Percentiles rank a stretch among this genome's conserved stretches.
Conservation (phyloP, 2,113 vertebrate species). For the Austrofundulus limnaeus region DNA sequence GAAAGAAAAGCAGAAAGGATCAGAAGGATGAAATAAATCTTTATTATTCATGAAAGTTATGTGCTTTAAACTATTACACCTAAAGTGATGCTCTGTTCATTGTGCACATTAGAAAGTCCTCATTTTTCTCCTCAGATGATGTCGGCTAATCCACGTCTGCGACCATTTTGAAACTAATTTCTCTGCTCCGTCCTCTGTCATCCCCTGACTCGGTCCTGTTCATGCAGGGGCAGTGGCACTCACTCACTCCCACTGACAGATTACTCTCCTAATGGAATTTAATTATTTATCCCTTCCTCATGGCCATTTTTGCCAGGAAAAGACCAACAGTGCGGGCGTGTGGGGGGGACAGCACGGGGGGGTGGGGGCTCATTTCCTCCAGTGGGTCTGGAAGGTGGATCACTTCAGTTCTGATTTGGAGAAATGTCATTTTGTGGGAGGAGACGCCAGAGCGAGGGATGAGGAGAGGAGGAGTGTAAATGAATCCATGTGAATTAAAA, state of each 20-base stretch:
- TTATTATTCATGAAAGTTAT: too few species aligned
- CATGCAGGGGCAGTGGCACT: slow-evolving; percentile 61
- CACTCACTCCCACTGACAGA: slow-evolving; percentile 82
- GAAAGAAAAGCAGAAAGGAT: too few species aligned
- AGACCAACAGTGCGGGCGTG: slow-evolving; percentile 65
- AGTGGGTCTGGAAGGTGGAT: slow-evolving; percentile 56
- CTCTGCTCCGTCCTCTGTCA: slow-evolving; percentile 15
- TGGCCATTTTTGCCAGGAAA: slow-evolving; percentile 80
- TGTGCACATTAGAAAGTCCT: too few species aligned
- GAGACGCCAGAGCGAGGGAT: slow-evolving; percentile 18
- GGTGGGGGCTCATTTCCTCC: slow-evolving; percentile 59
- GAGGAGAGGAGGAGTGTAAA: not conserved
- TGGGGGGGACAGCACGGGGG: slow-evolving; percentile 48
- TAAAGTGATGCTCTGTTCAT: too few species aligned
- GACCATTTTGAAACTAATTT: slow-evolving; percentile 18
- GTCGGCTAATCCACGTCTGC: not conserved
- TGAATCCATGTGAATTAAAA: slow-evolving; percentile 11
- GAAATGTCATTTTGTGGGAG: slow-evolving; percentile 51
- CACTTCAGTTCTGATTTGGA: slow-evolving; percentile 65
- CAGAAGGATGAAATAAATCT: too few species aligned
- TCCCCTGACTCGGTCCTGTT: too few species aligned
- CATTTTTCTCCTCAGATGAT: not conserved
- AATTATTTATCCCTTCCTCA: slow-evolving; percentile 83
- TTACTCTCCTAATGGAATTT: slow-evolving; percentile 87
- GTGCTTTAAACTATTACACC: not conserved